Conservation (phyloP, 2,113 vertebrate species). For the Silurus glanis region DNA sequence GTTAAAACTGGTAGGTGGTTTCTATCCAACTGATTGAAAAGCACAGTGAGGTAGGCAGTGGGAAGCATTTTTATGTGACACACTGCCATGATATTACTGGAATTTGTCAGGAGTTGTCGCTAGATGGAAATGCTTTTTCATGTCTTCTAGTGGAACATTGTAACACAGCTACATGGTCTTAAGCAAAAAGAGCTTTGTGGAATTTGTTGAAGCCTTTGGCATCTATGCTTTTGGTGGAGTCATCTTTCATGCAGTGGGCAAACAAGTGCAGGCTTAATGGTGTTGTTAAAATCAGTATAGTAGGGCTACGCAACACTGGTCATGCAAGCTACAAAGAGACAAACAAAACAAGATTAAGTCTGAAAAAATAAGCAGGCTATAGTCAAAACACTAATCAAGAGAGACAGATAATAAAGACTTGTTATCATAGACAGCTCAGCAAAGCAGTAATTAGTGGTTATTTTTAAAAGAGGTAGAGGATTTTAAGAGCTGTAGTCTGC, state of each 20-base stretch:
- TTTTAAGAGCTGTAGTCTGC: neutral
- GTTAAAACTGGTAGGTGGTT: neutral
- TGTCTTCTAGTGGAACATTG: neutral
- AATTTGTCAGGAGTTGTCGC: neutral
- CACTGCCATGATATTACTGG: neutral
- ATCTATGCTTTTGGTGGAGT: neutral
- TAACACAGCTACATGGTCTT: neutral
- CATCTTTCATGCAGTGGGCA: neutral
- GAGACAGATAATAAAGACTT: neutral
- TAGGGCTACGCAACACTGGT: neutral
- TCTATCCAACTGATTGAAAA: neutral
- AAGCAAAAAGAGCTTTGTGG: neutral
- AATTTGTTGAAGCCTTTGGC: neutral
- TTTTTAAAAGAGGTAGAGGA: neutral
- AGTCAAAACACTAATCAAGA: neutral
- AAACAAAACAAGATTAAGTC: neutral
- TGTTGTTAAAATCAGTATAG: neutral
- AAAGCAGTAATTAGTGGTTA: neutral
- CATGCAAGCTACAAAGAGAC: too few relatives aligned
- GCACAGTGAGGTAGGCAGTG: neutral
- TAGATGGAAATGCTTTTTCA: neutral
- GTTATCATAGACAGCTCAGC: too few relatives aligned
- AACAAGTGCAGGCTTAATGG: neutral
- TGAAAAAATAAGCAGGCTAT: neutral
- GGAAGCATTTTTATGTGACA: neutral